Evolutionary conservation across 2,113 vertebrate genomes (phyloP), one percentile per base, ranked within the genome.

Genomic region (Lethenteron reissneri): DNA sequence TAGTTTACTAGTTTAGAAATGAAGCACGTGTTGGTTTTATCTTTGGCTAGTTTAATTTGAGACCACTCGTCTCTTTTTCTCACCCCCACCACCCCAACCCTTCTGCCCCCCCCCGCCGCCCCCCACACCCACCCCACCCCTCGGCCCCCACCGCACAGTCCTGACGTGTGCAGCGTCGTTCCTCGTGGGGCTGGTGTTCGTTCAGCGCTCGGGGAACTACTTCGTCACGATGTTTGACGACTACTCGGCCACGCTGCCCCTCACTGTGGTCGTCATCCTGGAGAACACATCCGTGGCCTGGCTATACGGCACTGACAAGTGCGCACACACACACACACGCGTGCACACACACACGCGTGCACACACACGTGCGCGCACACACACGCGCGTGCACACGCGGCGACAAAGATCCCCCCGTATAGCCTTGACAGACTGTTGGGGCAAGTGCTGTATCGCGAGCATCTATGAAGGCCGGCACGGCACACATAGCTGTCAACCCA

Each of bases 191-290:
- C 81, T 99, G 76, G 84, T 99, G 81, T 99, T 99, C 56, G 94
- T 99, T 81, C 94, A 97, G 78, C 89, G 87, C 58, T 99, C 94
- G 0, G 94, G 94, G 58, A 99, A 97, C 77, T 99, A 99, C 78
- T 99, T 95, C 77, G 94, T 99, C 81, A 84, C 86, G 77, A 99
- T 99, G 94, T 99, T 99, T 75, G 94, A 99, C 0, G 94, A 99
- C 78, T 99, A 97, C 76, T 99, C 94, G 0, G 94, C 94, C 71
- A 95, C 91, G 2, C 77, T 99, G 78, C 94, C 94, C 0, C 92
- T 99, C 78, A 99, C 87, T 0, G 81, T 99, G 5, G 92, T 99
- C 62, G 94, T 99, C 75, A 88, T 97, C 79, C 82, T 99, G 72
- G 94, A 99, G 82, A 97, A 97, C 80, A 81, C 96, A 7, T 89